Evolutionary conservation across 2,797 vertebrate genomes (phyloP), one percentile per base, ranked within the genome.

Genomic region (Clarias platycephalus): DNA sequence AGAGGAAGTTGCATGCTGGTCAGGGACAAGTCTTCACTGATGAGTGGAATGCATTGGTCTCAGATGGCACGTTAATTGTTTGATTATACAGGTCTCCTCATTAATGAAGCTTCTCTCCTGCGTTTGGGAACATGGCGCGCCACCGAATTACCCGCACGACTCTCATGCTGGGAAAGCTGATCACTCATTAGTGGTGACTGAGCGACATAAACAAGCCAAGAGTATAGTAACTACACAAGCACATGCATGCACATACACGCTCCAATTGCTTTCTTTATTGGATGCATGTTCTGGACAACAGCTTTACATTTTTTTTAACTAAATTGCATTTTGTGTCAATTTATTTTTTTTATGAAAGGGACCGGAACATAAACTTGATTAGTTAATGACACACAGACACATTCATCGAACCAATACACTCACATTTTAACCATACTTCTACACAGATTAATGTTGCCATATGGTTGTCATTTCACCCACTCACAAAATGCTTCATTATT

Each of bases 31-130:
- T 92, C 95, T 95, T 95, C 58, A 95, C 94, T 97, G 96, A 97
- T 96, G 96, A 96, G 96, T 96, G 96, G 93, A 96, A 96, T 96
- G 94, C 93, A 94, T 94, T 94, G 93, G 88, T 93, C 94, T 93
- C 93, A 93, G 94, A 94, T 94, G 95, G 94, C 94, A 93, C 95
- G 95, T 96, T 98, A 98, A 98, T 98, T 97, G 97, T 98, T 98
- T 99, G 97, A 99, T 99, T 98, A 99, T 98, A 97, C 97, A 97
- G 97, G 97, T 98, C 97, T 97, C 96, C 97, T 97, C 96, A 96
- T 98, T 99, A 98, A 99, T 97, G 97, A 98, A 97, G 97, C 95
- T 94, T 95, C 97, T 96, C 96, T 97, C 96, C 96, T 96, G 96
- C 96, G 95, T 97, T 97, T 95, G 94, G 95, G 96, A 97, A 96